phyloP scores from a whole-genome alignment of 2,888 invertebrate species.

The Mamestra brassicae region DNA sequence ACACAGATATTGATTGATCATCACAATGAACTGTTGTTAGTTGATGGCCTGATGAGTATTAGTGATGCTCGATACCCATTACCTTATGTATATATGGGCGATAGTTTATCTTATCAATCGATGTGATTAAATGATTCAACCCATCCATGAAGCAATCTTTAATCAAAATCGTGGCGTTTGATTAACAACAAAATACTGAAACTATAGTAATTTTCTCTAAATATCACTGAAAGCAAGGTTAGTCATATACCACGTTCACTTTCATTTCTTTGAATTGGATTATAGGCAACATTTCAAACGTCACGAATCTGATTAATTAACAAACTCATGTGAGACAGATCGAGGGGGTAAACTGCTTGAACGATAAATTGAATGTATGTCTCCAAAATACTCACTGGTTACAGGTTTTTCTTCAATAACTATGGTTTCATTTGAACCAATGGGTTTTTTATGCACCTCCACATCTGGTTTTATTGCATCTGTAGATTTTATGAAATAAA shows the following conservation, averaged over 20 bases:
- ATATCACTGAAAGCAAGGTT: slow-evolving; percentile 62
- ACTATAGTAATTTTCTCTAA: slow-evolving; percentile 44
- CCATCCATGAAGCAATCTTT: slow-evolving; percentile 78
- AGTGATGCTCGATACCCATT: slow-evolving; percentile 76
- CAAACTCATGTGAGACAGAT: slow-evolving; percentile 71
- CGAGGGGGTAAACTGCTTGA: slow-evolving; percentile 74
- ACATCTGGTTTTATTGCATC: slow-evolving; percentile 86
- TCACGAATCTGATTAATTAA: slow-evolving; percentile 76
- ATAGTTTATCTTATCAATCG: slow-evolving; percentile 82
- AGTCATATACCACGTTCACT: slow-evolving; percentile 74
- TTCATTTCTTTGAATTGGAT: slow-evolving; percentile 69
- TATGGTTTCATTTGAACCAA: slow-evolving; percentile 84
- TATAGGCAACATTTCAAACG: slow-evolving; percentile 71
- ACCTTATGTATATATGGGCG: slow-evolving; percentile 76
- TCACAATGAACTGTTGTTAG: slow-evolving; percentile 80
- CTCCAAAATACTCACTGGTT: slow-evolving; percentile 87
- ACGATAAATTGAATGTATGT: slow-evolving; percentile 75
- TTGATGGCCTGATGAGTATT: slow-evolving; percentile 78
- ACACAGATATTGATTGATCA: slow-evolving; percentile 87
- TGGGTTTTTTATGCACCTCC: slow-evolving; percentile 85
- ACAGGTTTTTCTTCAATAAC: slow-evolving; percentile 85
- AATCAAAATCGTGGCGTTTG: slow-evolving; percentile 75
- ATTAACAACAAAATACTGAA: slow-evolving; percentile 52
- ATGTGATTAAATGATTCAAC: slow-evolving; percentile 79
- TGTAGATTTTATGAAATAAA: slow-evolving; percentile 88